Evolutionary conservation across 2,888 invertebrate genomes (phyloP).

Genomic region (Eupithecia exiguata): DNA sequence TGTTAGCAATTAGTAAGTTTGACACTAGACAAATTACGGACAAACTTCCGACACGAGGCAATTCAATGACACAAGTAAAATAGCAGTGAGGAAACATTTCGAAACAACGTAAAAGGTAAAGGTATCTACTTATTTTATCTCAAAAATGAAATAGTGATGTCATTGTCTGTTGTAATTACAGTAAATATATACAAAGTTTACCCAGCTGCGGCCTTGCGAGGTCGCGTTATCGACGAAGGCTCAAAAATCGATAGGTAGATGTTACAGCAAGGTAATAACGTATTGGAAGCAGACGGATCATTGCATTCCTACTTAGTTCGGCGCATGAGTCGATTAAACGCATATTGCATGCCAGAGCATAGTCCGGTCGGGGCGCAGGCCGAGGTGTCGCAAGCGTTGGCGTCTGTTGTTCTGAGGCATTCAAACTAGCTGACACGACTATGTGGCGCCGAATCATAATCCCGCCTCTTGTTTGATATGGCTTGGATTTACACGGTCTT

Average conservation of each 20-base stretch:
- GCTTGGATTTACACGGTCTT: constrained; percentile 15
- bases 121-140: constrained; percentile 41
- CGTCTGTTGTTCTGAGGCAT: constrained; percentile 68
- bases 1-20: constrained; percentile 19
- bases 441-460: constrained; percentile 60
- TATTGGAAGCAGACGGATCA: constrained; percentile 45
- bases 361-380: constrained; percentile 56
- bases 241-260: constrained; percentile 51
- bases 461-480: constrained; percentile 31
- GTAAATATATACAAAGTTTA: constrained; percentile 60
- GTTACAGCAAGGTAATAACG: constrained; percentile 44
- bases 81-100: constrained; percentile 34
- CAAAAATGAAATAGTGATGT: constrained; percentile 64
- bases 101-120: constrained; percentile 32
- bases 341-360: constrained; percentile 65
- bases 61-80: constrained; percentile 31
- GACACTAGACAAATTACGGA: constrained; percentile 23
- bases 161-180: constrained; percentile 70
- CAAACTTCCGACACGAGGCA: constrained; percentile 23
- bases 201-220: constrained; percentile 78
- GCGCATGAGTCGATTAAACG: constrained; percentile 37
- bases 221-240: constrained; percentile 60
- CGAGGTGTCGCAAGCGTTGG: constrained; percentile 72
- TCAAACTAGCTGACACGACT: constrained; percentile 61
- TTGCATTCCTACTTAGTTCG: constrained; percentile 22